A percentile compares a stretch with the other conserved stretches of the same genome.
These are phyloP conservation scores for Oncorhynchus tshawytscha DNA, from an alignment of 2,113 vertebrate species.

Conservation along the genomic window DNA sequence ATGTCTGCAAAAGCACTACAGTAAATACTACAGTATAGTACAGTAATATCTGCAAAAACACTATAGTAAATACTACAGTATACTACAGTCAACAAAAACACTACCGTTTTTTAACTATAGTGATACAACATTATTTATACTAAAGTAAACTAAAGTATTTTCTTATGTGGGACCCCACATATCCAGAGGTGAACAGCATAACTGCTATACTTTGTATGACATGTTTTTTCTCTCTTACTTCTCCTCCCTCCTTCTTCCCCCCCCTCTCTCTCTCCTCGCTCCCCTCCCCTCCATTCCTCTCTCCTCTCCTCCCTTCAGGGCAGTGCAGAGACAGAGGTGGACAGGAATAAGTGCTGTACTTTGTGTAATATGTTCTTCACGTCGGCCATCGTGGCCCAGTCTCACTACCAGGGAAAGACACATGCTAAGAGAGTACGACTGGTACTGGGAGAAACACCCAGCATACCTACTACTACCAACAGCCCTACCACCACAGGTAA, in stretches of 20 bases:
- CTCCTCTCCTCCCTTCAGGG: slow-evolving; percentile 60
- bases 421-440: slow-evolving; percentile 82
- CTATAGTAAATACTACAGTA: too few relatives aligned
- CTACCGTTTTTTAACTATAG: too few relatives aligned
- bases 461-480: slow-evolving; percentile 54
- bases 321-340: slow-evolving; percentile 80
- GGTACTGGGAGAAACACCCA: slow-evolving; percentile 74
- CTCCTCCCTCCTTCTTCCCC: background rate
- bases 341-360: slow-evolving; percentile 83
- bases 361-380: slow-evolving; percentile 87
- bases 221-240: slow-evolving; percentile 11
- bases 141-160: too few relatives aligned
- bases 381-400: slow-evolving; percentile 82
- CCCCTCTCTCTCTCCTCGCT: background rate
- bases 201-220: background rate
- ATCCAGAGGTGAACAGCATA: background rate
- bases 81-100: too few relatives aligned
- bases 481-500: slow-evolving; percentile 62
- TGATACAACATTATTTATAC: too few relatives aligned
- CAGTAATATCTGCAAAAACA: too few relatives aligned
- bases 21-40: too few relatives aligned
- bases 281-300: background rate
- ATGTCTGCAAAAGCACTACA: too few relatives aligned
- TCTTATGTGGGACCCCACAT: background rate
- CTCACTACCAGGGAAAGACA: slow-evolving; percentile 84